These are phyloP conservation scores for Julus scandinavius DNA, from an alignment of 2,888 invertebrate genomes.

Conservation along the genomic window DNA sequence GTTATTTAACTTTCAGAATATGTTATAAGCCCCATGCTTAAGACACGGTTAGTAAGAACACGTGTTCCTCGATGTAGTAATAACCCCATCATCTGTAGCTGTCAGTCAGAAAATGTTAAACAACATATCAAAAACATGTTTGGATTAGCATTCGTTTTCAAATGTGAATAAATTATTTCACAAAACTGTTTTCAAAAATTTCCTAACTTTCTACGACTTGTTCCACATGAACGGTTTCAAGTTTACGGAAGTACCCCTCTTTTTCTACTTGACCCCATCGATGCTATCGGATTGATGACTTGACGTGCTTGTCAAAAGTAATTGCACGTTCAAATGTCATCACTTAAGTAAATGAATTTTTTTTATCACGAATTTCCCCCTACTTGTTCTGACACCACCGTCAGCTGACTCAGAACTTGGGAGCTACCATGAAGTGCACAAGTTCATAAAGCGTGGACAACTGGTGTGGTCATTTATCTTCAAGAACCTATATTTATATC, in stretches of 20 bases:
- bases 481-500: conserved; percentile 6
- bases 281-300: background rate
- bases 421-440: background rate
- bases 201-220: background rate
- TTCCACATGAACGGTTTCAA: background rate
- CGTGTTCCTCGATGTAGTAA: too few species aligned
- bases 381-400: background rate
- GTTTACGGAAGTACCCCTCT: conserved; percentile 24
- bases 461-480: conserved; percentile 21
- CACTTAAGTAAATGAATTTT: background rate
- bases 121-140: background rate
- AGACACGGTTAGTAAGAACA: too few species aligned
- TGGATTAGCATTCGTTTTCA: background rate
- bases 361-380: background rate
- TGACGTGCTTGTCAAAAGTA: background rate
- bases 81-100: too few species aligned
- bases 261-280: background rate
- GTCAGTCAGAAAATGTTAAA: background rate
- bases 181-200: background rate
- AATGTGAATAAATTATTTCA: background rate
- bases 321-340: conserved; percentile 14
- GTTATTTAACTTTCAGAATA: too few species aligned
- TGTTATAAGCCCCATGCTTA: too few species aligned
- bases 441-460: background rate
- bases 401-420: background rate